Conservation (phyloP, 2,113 vertebrate genomes). For the Baryphthengus martii region DNA sequence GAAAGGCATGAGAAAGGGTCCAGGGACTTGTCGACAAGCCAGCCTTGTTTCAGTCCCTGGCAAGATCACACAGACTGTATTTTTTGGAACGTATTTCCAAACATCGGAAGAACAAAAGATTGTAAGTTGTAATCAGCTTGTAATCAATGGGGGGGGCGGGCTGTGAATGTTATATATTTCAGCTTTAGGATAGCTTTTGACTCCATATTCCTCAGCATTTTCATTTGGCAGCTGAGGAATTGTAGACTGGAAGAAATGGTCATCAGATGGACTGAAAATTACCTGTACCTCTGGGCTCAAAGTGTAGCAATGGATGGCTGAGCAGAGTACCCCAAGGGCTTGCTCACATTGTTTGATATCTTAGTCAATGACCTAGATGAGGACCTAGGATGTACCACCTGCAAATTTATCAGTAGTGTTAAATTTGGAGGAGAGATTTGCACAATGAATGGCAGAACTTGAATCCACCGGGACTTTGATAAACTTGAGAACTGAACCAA, state of each 20-base stretch:
- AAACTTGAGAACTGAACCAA: background rate
- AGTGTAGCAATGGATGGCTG: background rate
- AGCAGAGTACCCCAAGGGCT: background rate
- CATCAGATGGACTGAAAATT: background rate
- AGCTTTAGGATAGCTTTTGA: background rate
- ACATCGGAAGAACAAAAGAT: background rate
- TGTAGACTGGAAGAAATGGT: background rate
- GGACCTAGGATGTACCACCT: background rate
- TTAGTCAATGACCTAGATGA: background rate
- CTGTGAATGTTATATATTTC: background rate
- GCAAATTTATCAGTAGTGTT: background rate
- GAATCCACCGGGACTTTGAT: background rate
- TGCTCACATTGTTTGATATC: background rate
- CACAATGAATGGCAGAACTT: background rate
- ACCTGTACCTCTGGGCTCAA: background rate
- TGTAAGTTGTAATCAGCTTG: background rate
- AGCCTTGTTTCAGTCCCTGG: background rate
- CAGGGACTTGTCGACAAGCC: rapidly evolving
- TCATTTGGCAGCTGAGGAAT: background rate
- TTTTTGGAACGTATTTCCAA: background rate
- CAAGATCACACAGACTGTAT: background rate
- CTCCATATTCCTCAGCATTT: background rate
- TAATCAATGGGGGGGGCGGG: background rate
- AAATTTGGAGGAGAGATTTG: background rate
- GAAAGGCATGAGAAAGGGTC: background rate